Evolutionary conservation across 2,888 invertebrate genomes (phyloP), one percentile per base, ranked within the genome.

Genomic region (Macropis europaea): DNA sequence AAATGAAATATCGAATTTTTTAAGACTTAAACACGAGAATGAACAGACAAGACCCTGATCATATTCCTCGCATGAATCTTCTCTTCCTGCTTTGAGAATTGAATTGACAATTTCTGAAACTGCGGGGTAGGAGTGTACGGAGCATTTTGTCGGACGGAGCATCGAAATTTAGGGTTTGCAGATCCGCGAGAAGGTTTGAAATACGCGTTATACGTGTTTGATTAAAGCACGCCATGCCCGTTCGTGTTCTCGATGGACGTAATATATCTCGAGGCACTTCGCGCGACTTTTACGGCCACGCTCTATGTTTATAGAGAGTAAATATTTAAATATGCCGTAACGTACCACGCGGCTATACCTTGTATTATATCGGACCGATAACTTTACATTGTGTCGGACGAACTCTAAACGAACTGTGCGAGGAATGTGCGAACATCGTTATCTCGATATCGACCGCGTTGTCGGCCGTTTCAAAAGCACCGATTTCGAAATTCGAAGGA

Each of bases 281-380:
- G 36, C 52, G 68, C 40, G 45, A 72, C 57, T 70, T 80, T 76
- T 71, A 79, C 56, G 67, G 15, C 40, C 30, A 6, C 56, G 48
- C 63, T 71, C 57, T 73, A 62, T 68, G 70, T 80, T 77, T 75
- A 66, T 63, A 73, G 70, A 56, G 77, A 52, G 66, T 79, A 79
- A 80, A 80, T 80, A 80, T 80, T 80, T 77, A 75, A 80, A 80
- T 73, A 63, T 73, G 68, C 53, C 66, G 63, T 73, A 75, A 75
- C 53, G 54, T 66, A 50, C 24, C 17, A 26, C 26, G 42, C 54
- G 61, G 45, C 43, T 45, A 57, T 50, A 53, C 24, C n/a, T n/a
- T n/a, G n/a, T n/a, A n/a, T n/a, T n/a, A 28, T n/a, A 43, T 56
- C 53, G 47, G 32, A 38, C 34, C 56, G 42, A 63, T 56, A 63